Evolutionary conservation across 2,888 invertebrate species (phyloP).

Genomic region (Lochmaea crataegi): DNA sequence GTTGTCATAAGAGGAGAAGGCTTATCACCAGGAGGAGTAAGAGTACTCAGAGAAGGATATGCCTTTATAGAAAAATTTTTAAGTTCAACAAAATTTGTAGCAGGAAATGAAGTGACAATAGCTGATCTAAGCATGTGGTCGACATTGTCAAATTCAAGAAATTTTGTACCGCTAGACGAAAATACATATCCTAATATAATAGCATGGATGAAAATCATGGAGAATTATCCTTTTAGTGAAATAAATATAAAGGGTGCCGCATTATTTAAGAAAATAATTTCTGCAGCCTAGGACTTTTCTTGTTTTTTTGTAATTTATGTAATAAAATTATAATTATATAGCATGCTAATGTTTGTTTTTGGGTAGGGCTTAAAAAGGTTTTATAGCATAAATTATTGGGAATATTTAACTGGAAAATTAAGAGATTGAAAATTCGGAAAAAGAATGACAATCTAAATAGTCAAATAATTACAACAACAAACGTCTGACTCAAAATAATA

Average conservation of each 20-base stretch:
- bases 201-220: background rate
- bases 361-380: too few species aligned
- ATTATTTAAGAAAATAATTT: background rate
- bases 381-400: too few species aligned
- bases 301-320: too few species aligned
- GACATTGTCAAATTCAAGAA: background rate
- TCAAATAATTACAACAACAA: too few species aligned
- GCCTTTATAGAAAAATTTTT: background rate
- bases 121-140: conserved; percentile 5
- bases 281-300: too few species aligned
- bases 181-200: background rate
- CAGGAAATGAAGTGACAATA: background rate
- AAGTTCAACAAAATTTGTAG: background rate
- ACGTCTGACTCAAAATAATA: too few species aligned
- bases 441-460: too few species aligned
- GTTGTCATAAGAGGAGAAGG: background rate
- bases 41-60: background rate
- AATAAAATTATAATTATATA: too few species aligned
- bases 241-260: background rate
- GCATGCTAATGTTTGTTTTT: too few species aligned
- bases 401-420: too few species aligned
- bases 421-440: too few species aligned
- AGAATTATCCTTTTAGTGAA: background rate
- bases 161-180: background rate
- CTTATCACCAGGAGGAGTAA: background rate